phyloP scores from a whole-genome alignment of 2,113 vertebrate genomes.

The Psammodynastes pulverulentus region DNA sequence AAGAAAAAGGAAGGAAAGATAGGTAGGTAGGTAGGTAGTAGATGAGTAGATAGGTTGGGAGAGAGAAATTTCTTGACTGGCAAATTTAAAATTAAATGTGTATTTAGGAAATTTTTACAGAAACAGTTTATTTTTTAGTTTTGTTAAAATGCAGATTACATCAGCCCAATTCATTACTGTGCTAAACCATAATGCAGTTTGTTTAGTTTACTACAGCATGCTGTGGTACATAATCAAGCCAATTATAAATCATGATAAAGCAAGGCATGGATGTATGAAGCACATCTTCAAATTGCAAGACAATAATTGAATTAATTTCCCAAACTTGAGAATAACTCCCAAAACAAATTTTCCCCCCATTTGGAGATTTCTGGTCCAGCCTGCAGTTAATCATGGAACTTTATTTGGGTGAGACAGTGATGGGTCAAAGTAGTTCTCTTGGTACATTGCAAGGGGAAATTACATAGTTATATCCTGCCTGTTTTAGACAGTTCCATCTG shows the following conservation, averaged over 20 bases:
- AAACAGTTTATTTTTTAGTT: not conserved
- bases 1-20: no score
- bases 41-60: not conserved
- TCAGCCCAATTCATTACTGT: not conserved
- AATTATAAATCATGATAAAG: not conserved
- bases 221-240: not conserved
- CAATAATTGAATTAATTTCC: not conserved
- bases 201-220: not conserved
- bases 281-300: not conserved
- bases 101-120: not conserved
- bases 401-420: not conserved
- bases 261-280: not conserved
- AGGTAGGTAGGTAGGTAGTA: not conserved
- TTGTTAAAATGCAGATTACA: not conserved
- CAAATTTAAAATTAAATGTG: not conserved
- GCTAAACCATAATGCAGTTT: not conserved
- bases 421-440: not conserved
- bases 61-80: not conserved
- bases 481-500: not conserved
- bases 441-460: not conserved
- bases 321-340: not conserved
- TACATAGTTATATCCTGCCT: not conserved
- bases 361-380: not conserved
- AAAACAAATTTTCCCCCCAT: fast-evolving
- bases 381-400: not conserved